Base-by-base conservation (phyloP, 2,888 invertebrate genomes). In the Octodonta nipae region DNA sequence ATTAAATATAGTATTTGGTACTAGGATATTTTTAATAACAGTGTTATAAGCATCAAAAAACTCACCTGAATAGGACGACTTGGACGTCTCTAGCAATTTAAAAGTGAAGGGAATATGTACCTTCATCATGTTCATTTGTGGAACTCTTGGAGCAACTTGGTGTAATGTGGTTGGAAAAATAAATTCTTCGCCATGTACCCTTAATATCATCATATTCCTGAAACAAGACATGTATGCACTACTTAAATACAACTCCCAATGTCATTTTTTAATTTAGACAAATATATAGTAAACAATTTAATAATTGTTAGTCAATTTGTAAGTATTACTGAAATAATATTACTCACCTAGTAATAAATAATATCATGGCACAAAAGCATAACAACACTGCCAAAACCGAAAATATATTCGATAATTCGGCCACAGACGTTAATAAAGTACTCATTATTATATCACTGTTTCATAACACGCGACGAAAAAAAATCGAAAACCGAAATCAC, bases 41-140 rank as follows among this genome's bases (percentile, higher is more conserved):
- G n/a, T 4, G 7, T 6, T 13, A 15, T 2, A 29, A 15, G 29
- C 17, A 15, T 5, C 22, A 28, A 3, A 7, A 12, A 4, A 58
- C 68, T 70, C 55, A 81, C 80, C 79, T 49, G 71, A 70, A 48
- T 78, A 79, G 10, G 76, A 75, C 43, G 78, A 71, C 47, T 75
- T 75, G 33, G 74, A 73, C 38, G 74, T 72, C 56, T 82, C 81
- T 46, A 77, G 64, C 35, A 82, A 65, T 54, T 80, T 80, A 64
- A 83, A 82, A 10, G 81, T 81, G 65, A 82, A 83, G 8, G 82
- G 82, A 55, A 83, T 82, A 62, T 81, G 81, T 11, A 83, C 81
- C 56, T 80, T 73, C 70, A 81, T 82, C 82, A 83, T 82, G 52
- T 81, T 76, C 61, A 83, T 75, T 48, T 80, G 73, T 0, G 82